Evolutionary conservation across 2,888 invertebrate species (phyloP).

Genomic region (Cryptus armator): DNA sequence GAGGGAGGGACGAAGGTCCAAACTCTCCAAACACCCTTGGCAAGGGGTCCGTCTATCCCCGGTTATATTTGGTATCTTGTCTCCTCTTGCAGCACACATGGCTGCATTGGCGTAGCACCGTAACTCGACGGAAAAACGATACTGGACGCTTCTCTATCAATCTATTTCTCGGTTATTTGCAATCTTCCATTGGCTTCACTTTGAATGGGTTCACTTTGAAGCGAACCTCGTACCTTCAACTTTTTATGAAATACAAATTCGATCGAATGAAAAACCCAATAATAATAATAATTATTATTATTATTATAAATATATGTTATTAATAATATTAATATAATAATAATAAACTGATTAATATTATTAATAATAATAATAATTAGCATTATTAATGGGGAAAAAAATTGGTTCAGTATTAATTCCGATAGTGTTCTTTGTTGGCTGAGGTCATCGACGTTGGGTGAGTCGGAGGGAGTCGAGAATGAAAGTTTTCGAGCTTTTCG

Average conservation of each 20-base stretch:
- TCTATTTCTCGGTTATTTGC: background rate
- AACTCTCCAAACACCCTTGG: slow-evolving; percentile 82
- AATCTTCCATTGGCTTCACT: background rate
- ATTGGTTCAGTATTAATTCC: background rate
- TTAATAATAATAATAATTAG: background rate
- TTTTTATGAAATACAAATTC: too few relatives aligned
- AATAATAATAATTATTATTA: background rate
- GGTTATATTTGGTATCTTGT: slow-evolving; percentile 83
- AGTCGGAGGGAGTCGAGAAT: slow-evolving; percentile 65
- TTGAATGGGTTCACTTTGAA: too few relatives aligned
- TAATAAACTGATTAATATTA: background rate
- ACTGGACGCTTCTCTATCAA: background rate
- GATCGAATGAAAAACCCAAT: too few relatives aligned
- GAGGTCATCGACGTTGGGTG: slow-evolving; percentile 63
- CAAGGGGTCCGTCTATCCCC: slow-evolving; percentile 80
- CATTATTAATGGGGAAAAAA: background rate
- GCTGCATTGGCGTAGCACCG: slow-evolving; percentile 79
- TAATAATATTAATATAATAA: too few relatives aligned
- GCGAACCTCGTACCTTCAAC: too few relatives aligned
- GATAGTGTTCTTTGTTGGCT: slow-evolving; percentile 46
- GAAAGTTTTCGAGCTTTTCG: slow-evolving; percentile 70
- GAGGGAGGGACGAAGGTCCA: slow-evolving; percentile 75
- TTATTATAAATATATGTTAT: background rate
- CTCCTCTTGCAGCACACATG: slow-evolving; percentile 78
- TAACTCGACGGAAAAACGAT: background rate